Evolutionary conservation across 2,113 vertebrate genomes (phyloP), one percentile per base, ranked within the genome.

Genomic region (Etheostoma cragini): DNA sequence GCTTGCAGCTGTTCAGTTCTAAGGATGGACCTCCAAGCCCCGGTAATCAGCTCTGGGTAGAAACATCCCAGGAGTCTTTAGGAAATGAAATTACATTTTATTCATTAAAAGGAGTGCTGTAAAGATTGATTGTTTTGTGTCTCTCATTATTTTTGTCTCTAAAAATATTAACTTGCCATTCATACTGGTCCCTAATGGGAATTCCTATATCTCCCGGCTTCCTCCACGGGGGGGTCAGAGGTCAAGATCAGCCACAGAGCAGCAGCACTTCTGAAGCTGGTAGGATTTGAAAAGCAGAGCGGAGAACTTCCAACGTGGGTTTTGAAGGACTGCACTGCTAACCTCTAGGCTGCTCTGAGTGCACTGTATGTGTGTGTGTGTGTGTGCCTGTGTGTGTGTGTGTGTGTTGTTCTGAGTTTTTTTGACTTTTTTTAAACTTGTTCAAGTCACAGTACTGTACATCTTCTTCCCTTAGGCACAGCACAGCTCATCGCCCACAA

Each of bases 1-100:
- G 38, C 86, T 74, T 88, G 79, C 82, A 90, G 86, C 80, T 88
- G 78, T 82, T 84, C 19, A 58, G 66, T 65, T 69, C 72, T 19
- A 76, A 14, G 22, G 79, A 81, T 42, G 4, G 57, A 78, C 35
- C 72, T 76, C 22, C 17, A 11, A 56, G 64, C 76, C 16, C 57
- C 80, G 74, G 74, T 78, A 80, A 72, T 70, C 76, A 80, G 61
- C 71, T 72, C 47, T 72, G 62, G 33, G 76, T 69, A 56, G 46
- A 77, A 81, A 69, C 19, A 78, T 80, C 57, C 52, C 47, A 17
- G 30, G 68, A 78, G 69, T 60, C 73, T 77, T 75, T 26, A 24
- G 17, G 73, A 52, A 22, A 82, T 68, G 49, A 79, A 52, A 33
- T 5, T 19, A 38, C 22, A 24, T 79, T 67, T 76, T 66, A 69